phyloP scores from a whole-genome alignment of 2,113 vertebrate genomes.

The Trogon melanurus region DNA sequence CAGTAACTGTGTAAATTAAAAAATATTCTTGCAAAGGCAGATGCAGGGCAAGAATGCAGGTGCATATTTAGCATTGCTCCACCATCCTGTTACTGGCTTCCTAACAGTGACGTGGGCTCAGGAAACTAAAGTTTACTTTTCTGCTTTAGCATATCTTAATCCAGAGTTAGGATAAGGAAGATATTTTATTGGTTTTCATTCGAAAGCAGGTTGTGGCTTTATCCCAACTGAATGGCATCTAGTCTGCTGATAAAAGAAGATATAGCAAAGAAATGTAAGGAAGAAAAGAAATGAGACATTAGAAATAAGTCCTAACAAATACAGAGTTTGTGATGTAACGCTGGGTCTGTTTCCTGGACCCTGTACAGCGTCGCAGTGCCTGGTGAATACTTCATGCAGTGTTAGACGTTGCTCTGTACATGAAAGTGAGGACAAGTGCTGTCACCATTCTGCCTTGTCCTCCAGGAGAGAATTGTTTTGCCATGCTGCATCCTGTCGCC shows the following conservation, averaged over 20 bases:
- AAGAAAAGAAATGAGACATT: not conserved
- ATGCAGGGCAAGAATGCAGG: not conserved
- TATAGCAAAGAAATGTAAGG: not conserved
- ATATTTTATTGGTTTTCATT: not conserved
- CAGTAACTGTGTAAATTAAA: not conserved
- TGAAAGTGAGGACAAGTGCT: not conserved
- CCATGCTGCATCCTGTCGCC: not conserved
- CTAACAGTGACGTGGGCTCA: not conserved
- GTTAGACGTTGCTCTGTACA: not conserved
- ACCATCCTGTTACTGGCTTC: not conserved
- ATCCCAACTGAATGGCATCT: not conserved
- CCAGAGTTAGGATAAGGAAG: not conserved
- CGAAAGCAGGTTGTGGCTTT: not conserved
- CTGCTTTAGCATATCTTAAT: not conserved
- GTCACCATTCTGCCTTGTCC: not conserved
- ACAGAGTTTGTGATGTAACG: not conserved
- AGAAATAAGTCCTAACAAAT: not conserved
- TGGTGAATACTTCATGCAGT: not conserved
- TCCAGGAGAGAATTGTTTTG: not conserved
- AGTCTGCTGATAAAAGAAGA: not conserved
- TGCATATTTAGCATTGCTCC: not conserved
- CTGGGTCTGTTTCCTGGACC: not conserved
- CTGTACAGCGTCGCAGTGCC: fast-evolving
- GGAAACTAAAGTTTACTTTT: not conserved
- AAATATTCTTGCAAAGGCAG: not conserved